Evolutionary conservation across 2,888 invertebrate species (phyloP).

Genomic region (Pterostichus madidus): DNA sequence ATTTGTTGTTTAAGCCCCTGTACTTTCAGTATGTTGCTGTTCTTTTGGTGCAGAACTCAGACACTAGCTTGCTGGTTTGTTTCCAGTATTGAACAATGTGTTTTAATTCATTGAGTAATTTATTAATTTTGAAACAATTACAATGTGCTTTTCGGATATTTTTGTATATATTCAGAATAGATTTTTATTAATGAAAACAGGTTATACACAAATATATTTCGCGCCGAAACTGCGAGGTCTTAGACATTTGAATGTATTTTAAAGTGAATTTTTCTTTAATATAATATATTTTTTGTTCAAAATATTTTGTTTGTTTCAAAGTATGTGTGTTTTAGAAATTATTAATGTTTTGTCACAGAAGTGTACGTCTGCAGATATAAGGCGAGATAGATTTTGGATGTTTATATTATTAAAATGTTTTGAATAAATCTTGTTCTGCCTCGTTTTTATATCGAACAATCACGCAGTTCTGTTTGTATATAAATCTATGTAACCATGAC

Average conservation of each 20-base stretch:
- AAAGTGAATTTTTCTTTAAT: conserved; percentile 7
- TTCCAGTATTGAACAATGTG: conserved; percentile 38
- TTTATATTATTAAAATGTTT: conserved; percentile 18
- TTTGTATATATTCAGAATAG: conserved; percentile 58
- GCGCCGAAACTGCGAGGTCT: conserved; percentile 50
- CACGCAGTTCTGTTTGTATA: conserved; percentile 45
- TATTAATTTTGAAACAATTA: conserved; percentile 44
- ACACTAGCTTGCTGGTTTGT: conserved; percentile 12
- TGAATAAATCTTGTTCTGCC: conserved; percentile 1
- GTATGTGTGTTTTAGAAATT: conserved; percentile 14
- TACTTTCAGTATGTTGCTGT: conserved; percentile 40
- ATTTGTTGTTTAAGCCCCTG: conserved; percentile 42
- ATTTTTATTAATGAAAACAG: conserved; percentile 55
- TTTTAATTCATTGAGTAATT: conserved; percentile 49
- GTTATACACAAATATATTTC: conserved; percentile 45
- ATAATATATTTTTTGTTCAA: conserved; percentile 29
- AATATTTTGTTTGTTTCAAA: conserved; percentile 40
- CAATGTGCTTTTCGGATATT: conserved; percentile 60
- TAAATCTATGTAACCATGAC: conserved; percentile 55
- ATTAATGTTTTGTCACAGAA: conserved; percentile 48
- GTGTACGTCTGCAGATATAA: conserved; percentile 30
- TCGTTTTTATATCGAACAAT: conserved; percentile 26
- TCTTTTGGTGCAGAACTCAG: conserved; percentile 49
- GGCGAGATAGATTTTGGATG: conserved; percentile 39
- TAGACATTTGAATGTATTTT: conserved; percentile 45